Percentiles rank a stretch among this genome's conserved stretches.
Evolutionary conservation across 2,797 vertebrate species (phyloP).

Genomic region (Furcifer pardalis): DNA sequence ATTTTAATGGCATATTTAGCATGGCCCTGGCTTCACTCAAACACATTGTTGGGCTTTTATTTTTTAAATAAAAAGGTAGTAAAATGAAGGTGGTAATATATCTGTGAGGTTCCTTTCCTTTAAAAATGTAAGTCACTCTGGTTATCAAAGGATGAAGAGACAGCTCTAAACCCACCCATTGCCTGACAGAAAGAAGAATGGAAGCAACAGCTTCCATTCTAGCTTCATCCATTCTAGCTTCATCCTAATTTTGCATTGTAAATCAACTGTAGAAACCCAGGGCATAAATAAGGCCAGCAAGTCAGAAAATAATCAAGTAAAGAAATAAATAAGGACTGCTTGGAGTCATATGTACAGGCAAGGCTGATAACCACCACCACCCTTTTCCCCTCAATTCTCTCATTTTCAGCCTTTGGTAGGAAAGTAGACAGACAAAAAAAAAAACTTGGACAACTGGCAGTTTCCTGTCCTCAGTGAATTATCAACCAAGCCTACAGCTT

Average conservation of each 20-base stretch:
- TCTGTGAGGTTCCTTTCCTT: neutral
- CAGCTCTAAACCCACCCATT: neutral
- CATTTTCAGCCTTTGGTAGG: neutral
- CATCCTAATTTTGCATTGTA: neutral
- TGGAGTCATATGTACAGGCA: neutral
- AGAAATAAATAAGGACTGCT: neutral
- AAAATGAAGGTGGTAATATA: neutral
- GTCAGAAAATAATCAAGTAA: neutral
- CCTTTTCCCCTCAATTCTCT: neutral
- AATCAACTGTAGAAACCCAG: neutral
- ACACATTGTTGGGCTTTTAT: too few relatives aligned
- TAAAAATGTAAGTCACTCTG: neutral
- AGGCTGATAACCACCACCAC: neutral
- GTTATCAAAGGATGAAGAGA: neutral
- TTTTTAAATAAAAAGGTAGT: too few relatives aligned
- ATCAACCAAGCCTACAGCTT: conserved; percentile 30
- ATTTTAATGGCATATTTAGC: too few relatives aligned
- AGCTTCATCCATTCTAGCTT: neutral
- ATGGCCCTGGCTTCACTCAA: too few relatives aligned
- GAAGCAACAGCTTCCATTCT: too few relatives aligned
- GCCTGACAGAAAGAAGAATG: neutral
- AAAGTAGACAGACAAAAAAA: neutral
- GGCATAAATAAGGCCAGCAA: neutral
- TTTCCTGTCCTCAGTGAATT: conserved; percentile 30
- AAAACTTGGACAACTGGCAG: conserved; percentile 12